These are phyloP conservation scores for Noctilio leporinus DNA, from an alignment of 2,113 vertebrate species.

Conservation along the genomic window DNA sequence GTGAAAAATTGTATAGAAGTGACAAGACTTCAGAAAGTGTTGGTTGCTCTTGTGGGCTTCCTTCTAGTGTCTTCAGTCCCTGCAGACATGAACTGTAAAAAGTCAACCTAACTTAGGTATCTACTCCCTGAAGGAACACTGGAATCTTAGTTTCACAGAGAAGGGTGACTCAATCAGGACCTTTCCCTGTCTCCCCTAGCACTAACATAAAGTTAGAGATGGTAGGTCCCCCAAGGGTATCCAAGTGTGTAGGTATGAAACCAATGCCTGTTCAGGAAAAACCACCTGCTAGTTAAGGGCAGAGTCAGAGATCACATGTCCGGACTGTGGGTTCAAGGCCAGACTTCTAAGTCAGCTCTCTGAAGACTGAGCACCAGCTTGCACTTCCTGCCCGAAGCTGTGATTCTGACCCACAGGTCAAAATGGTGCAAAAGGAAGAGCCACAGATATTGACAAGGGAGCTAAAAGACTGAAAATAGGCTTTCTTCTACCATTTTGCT, in stretches of 20 bases:
- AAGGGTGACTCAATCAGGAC: not conserved
- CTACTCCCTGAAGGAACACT: not conserved
- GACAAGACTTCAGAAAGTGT: not conserved
- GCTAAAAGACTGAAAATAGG: not conserved
- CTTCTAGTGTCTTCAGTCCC: not conserved
- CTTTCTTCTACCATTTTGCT: slow-evolving; percentile 7
- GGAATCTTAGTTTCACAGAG: not conserved
- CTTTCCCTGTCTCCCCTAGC: too few relatives aligned
- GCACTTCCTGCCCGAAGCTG: not conserved
- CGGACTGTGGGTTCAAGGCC: not conserved
- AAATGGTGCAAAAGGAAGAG: not conserved
- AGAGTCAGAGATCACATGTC: not conserved
- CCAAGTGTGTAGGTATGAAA: not conserved
- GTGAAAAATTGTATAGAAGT: not conserved
- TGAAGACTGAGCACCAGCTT: not conserved
- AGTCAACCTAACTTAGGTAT: not conserved
- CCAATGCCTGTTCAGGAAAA: not conserved
- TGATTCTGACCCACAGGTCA: not conserved
- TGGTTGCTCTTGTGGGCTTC: not conserved
- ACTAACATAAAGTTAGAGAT: not conserved
- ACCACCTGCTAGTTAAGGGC: not conserved
- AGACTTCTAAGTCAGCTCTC: not conserved
- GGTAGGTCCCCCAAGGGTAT: not conserved
- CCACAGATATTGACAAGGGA: not conserved
- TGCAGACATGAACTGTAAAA: not conserved